Percentiles rank a stretch among this genome's conserved stretches.
Conservation (phyloP, 2,797 vertebrate species). For the Masticophis lateralis region DNA sequence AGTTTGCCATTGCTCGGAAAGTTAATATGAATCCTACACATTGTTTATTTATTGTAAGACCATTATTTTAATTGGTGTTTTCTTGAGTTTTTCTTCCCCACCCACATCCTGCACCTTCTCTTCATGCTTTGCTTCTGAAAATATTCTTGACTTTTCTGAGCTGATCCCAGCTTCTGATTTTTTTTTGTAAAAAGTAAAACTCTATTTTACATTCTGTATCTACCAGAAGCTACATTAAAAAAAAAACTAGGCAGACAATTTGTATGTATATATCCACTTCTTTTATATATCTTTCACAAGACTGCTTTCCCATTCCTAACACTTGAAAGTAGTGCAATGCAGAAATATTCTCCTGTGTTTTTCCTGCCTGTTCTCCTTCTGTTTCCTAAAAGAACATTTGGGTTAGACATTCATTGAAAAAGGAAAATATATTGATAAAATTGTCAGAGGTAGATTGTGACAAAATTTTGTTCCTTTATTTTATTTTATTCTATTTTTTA, state of each 20-base stretch:
- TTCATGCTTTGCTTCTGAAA: slow-evolving; percentile 37
- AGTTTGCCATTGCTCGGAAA: neutral
- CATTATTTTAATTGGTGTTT: slow-evolving; percentile 57
- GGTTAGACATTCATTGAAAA: neutral
- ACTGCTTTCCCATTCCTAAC: neutral
- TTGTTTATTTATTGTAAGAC: slow-evolving; percentile 60
- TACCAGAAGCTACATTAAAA: neutral
- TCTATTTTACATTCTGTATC: slow-evolving; percentile 21
- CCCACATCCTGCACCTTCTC: neutral
- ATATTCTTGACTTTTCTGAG: slow-evolving; percentile 6
- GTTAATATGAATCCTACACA: slow-evolving; percentile 41
- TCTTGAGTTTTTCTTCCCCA: slow-evolving; percentile 22
- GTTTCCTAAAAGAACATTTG: neutral
- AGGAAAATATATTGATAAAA: neutral
- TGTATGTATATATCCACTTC: slow-evolving; percentile 3
- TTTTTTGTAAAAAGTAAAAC: slow-evolving; percentile 28
- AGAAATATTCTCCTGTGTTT: neutral
- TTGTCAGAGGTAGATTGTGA: neutral
- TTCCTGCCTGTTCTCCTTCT: neutral
- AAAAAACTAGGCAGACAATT: slow-evolving; percentile 10
- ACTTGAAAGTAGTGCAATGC: neutral
- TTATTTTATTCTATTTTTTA: neutral
- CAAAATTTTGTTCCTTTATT: neutral
- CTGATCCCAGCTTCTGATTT: slow-evolving; percentile 33
- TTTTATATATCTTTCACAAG: neutral